phyloP scores from a whole-genome alignment of 23 tunicate genomes.

The Botrylloides violaceus region DNA sequence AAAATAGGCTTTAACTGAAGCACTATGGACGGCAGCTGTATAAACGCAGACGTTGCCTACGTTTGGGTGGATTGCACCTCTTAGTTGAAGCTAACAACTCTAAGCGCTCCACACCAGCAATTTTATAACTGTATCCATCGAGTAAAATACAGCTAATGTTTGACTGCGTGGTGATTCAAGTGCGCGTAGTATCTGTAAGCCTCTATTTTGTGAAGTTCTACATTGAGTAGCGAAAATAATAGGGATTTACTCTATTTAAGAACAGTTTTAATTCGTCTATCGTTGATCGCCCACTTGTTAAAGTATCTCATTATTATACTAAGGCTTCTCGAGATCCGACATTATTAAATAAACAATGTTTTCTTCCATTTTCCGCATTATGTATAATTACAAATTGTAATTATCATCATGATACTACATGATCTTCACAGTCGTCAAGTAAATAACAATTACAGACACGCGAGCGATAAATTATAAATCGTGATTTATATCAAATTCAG shows the following conservation, averaged over 20 bases:
- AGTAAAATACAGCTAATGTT: no score
- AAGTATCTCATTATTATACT: not conserved
- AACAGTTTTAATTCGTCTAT: not conserved
- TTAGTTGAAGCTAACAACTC: no score
- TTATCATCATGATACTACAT: not conserved
- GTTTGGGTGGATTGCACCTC: no score
- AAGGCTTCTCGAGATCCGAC: constrained; percentile 1
- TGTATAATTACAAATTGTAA: not conserved
- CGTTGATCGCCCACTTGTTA: not conserved
- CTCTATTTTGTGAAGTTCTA: not conserved
- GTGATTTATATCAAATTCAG: not conserved
- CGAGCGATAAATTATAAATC: not conserved
- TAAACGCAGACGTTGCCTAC: no score
- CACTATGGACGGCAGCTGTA: no score
- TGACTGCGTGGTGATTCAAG: no score
- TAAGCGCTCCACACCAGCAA: no score
- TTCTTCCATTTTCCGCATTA: not conserved
- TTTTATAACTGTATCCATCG: no score
- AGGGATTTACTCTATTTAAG: constrained; percentile 19
- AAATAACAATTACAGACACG: not conserved
- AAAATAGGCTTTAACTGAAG: no score
- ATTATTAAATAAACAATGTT: not conserved
- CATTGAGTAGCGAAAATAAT: constrained; percentile 22
- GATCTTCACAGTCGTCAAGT: not conserved
- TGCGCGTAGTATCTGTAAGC: no score